Evolutionary conservation across 2,113 vertebrate species (phyloP).

Genomic region (Hystrix brachyura): DNA sequence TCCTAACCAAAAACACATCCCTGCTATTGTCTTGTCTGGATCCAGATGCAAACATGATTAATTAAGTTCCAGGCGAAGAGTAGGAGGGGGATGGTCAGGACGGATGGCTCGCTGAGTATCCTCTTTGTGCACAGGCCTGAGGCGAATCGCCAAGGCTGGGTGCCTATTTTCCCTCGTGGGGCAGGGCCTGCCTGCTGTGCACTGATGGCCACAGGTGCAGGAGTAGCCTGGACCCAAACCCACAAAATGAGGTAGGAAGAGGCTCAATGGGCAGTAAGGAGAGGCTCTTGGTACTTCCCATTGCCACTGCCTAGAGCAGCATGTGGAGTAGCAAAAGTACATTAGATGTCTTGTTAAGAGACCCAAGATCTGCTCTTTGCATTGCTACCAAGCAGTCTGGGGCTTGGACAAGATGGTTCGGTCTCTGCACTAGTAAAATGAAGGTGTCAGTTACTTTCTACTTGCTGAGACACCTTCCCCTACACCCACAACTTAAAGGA

Average conservation of each 20-base stretch:
- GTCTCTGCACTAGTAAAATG: neutral
- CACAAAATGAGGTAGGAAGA: neutral
- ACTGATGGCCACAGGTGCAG: neutral
- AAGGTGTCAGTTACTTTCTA: neutral
- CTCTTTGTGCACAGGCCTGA: conserved; percentile 15
- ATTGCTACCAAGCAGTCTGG: neutral
- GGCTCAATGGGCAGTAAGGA: neutral
- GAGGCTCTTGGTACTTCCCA: fast-evolving
- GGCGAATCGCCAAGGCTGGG: neutral
- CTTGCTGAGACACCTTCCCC: neutral
- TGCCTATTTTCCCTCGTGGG: neutral
- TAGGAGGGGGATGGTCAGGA: conserved; percentile 66
- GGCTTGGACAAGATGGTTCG: neutral
- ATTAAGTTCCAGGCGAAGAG: conserved; percentile 85
- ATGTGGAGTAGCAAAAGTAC: neutral
- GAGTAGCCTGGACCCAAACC: neutral
- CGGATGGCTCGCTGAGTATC: conserved; percentile 40
- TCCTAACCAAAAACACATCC: conserved; percentile 96
- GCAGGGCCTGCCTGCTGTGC: neutral
- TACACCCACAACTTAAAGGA: neutral
- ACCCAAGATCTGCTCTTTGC: neutral
- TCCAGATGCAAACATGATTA: conserved; percentile 92
- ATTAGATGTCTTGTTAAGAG: neutral
- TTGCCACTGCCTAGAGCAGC: neutral
- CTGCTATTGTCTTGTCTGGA: conserved; percentile 88